These are phyloP conservation scores for Lagopus muta DNA, from an alignment of 2,113 vertebrate genomes.

Conservation along the genomic window DNA sequence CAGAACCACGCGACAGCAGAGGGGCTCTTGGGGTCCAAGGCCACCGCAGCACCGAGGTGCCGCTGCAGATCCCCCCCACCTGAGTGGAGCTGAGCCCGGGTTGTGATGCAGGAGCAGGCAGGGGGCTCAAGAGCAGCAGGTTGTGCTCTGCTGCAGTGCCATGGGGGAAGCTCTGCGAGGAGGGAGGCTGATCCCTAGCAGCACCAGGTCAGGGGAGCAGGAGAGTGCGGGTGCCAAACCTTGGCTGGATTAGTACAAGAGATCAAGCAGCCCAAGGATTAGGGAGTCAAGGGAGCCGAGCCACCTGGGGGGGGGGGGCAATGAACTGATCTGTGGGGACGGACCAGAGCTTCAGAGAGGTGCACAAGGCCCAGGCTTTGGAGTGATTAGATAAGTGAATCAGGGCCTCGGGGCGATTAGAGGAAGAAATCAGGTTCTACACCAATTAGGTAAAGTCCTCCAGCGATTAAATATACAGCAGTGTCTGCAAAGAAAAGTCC, in stretches of 20 bases:
- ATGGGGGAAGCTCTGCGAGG: fast-evolving
- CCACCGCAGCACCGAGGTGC: too few relatives aligned
- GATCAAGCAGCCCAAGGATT: neutral
- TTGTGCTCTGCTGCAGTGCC: neutral
- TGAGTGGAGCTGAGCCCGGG: neutral
- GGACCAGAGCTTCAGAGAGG: neutral
- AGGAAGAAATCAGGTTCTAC: slow-evolving; percentile 59
- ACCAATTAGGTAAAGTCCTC: slow-evolving; percentile 53
- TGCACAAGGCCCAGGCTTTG: slow-evolving; percentile 24
- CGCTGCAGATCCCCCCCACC: fast-evolving
- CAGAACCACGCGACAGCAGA: too few relatives aligned
- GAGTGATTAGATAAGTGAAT: slow-evolving; percentile 35
- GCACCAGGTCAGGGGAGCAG: neutral
- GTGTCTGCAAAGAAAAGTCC: neutral
- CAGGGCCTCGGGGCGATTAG: slow-evolving; percentile 22
- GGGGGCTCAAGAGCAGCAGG: fast-evolving
- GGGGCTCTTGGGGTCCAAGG: too few relatives aligned
- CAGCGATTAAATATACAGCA: neutral
- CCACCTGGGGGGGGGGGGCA: neutral
- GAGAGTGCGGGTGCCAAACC: neutral
- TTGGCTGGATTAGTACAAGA: slow-evolving; percentile 10
- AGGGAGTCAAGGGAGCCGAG: slow-evolving; percentile 15
- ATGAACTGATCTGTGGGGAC: neutral
- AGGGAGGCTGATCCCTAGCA: fast-evolving
- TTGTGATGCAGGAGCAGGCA: neutral